phyloP scores from a whole-genome alignment of 2,797 vertebrate genomes.

The Graptemys geographica region DNA sequence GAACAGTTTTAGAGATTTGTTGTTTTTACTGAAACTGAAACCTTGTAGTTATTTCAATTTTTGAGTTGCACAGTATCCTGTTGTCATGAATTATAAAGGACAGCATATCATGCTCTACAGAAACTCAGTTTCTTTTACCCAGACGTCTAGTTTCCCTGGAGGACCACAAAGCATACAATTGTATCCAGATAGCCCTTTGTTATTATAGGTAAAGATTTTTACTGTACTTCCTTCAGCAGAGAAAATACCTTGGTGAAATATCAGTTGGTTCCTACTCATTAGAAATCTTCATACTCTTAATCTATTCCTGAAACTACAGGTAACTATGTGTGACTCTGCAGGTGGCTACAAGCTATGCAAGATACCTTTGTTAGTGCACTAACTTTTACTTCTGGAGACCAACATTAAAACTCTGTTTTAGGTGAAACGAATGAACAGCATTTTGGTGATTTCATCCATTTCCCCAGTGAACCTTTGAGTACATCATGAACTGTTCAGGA shows the following conservation, averaged over 20 bases:
- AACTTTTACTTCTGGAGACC: background rate
- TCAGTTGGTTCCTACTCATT: background rate
- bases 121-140: background rate
- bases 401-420: background rate
- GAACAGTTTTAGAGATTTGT: background rate
- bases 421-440: background rate
- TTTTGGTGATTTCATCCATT: background rate
- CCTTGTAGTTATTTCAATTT: background rate
- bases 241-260: background rate
- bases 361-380: background rate
- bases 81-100: background rate
- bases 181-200: background rate
- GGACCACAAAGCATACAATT: background rate
- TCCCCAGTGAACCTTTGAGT: background rate
- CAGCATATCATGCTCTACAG: background rate
- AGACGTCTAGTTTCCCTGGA: background rate
- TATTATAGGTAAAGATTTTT: background rate
- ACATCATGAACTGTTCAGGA: background rate
- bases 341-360: background rate
- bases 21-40: constrained; percentile 13
- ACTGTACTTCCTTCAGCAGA: background rate
- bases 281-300: background rate
- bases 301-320: background rate
- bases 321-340: background rate
- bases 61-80: background rate